These are phyloP conservation scores for Phaethon lepturus DNA, from an alignment of 2,113 vertebrate genomes.

Conservation along the genomic window DNA sequence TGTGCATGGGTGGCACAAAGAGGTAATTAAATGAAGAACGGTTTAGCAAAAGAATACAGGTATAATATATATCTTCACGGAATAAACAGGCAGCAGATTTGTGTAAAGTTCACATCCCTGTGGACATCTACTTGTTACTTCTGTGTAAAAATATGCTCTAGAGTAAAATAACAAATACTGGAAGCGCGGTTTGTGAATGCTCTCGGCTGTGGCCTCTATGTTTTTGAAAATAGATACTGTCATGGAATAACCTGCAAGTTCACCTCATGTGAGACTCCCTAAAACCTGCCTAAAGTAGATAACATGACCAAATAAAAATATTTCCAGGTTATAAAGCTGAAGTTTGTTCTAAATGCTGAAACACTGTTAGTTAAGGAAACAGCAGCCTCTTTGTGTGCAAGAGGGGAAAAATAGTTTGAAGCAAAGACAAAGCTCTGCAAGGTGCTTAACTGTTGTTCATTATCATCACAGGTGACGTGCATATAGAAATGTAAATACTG, in stretches of 20 bases:
- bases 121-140: neutral
- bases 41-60: neutral
- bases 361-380: neutral
- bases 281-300: neutral
- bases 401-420: neutral
- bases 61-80: neutral
- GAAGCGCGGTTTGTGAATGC: neutral
- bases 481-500: neutral
- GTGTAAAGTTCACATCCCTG: neutral
- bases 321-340: neutral
- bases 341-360: neutral
- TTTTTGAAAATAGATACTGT: neutral
- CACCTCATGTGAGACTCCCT: neutral
- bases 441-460: neutral
- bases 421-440: neutral
- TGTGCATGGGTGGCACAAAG: neutral
- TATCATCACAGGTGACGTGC: neutral
- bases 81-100: neutral
- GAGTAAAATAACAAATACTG: neutral
- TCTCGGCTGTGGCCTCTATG: neutral
- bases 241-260: neutral
- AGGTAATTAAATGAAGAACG: neutral
- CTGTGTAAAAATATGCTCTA: neutral
- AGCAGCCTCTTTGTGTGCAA: neutral
- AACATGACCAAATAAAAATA: fast-evolving